phyloP scores from a whole-genome alignment of 1,140 invertebrate species.

The Drosophila aff. region DNA sequence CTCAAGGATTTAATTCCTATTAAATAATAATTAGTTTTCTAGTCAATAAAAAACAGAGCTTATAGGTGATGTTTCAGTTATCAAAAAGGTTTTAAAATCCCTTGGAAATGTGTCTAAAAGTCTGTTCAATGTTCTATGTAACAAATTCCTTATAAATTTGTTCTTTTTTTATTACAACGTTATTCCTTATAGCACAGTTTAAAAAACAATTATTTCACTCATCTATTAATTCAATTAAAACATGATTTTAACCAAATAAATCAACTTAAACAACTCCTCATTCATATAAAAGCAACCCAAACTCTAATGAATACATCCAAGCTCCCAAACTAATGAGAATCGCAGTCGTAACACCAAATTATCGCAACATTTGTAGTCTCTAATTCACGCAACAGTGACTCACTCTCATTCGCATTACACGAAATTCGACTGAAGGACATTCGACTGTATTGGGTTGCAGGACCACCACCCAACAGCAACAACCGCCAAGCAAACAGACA shows the following conservation, averaged over 20 bases:
- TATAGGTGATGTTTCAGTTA: too few relatives aligned
- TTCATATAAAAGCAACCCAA: not conserved
- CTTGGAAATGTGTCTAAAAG: not conserved
- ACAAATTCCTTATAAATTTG: not conserved
- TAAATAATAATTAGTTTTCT: not conserved
- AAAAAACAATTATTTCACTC: not conserved
- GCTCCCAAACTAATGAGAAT: not conserved
- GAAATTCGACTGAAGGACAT: not conserved
- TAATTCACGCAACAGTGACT: conserved; percentile 7
- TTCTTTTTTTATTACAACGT: not conserved
- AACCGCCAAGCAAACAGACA: conserved; percentile 1
- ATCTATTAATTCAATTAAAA: not conserved
- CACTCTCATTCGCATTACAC: conserved; percentile 3
- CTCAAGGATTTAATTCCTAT: not conserved
- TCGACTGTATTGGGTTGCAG: conserved; percentile 6
- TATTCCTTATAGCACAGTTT: not conserved
- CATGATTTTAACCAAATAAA: not conserved
- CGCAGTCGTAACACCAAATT: not conserved
- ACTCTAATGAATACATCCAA: not conserved
- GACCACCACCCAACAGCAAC: not conserved
- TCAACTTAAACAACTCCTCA: not conserved
- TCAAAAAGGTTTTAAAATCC: too few relatives aligned
- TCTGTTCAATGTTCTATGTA: too few relatives aligned
- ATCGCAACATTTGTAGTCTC: conserved; percentile 4
- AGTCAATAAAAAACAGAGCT: not conserved